Percentiles rank a stretch among this genome's conserved stretches.
Conservation (phyloP, 2,797 vertebrate species). For the Onychomys arenicola region DNA sequence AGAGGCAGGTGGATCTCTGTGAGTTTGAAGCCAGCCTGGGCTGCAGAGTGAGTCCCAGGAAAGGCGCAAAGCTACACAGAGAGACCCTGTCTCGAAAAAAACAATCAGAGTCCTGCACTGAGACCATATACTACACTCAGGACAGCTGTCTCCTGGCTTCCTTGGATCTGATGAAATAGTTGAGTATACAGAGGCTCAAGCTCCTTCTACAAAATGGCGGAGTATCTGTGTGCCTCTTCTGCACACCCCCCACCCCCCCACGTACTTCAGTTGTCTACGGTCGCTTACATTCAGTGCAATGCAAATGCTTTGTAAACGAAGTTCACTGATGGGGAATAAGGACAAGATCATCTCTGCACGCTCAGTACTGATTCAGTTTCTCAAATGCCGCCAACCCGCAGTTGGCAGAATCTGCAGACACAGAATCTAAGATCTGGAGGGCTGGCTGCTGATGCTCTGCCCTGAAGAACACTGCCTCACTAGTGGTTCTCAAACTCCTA, state of each 20-base stretch:
- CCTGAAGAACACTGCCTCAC: not conserved
- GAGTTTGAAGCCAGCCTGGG: too few relatives aligned
- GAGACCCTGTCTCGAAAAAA: too few relatives aligned
- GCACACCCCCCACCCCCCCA: not conserved
- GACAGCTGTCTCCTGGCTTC: not conserved
- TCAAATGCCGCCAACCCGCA: not conserved
- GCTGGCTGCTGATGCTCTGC: accelerated
- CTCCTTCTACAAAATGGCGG: not conserved
- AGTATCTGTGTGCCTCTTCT: not conserved
- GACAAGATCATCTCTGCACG: not conserved
- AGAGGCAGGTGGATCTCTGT: too few relatives aligned
- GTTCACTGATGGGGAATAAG: too few relatives aligned
- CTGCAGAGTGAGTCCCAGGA: too few relatives aligned
- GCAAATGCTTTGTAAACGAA: not conserved
- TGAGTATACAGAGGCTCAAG: not conserved
- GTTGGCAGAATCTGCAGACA: not conserved
- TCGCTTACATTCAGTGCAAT: not conserved
- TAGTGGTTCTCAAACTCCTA: not conserved
- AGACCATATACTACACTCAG: not conserved
- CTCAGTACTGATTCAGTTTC: not conserved
- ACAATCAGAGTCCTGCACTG: not conserved
- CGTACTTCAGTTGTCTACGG: not conserved
- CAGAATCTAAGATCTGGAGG: not conserved
- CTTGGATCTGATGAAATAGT: not conserved
- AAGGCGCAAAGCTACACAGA: too few relatives aligned